Conservation (phyloP, 2,888 invertebrate species). For the Drosophila mettleri region DNA sequence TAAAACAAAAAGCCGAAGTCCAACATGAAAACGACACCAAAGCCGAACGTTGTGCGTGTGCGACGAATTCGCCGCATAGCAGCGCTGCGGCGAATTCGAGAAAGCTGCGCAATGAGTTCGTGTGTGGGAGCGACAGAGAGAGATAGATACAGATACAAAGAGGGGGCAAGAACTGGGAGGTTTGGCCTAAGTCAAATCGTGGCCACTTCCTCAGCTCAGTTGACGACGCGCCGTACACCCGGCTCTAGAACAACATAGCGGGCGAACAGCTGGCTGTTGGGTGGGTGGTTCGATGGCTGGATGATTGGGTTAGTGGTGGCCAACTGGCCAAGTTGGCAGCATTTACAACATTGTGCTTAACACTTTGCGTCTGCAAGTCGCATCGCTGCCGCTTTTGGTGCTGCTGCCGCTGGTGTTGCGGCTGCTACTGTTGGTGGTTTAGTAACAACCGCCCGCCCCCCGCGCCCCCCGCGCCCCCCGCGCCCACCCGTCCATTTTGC, state of each 20-base stretch:
- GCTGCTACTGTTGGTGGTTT: background rate
- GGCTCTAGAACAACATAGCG: conserved; percentile 34
- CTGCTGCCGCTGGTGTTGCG: background rate
- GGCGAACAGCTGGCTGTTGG: conserved; percentile 8
- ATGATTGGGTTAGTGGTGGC: conserved; percentile 6
- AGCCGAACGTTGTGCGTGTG: conserved; percentile 38
- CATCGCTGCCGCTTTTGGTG: conserved; percentile 24
- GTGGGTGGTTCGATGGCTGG: background rate
- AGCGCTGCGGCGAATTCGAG: conserved; percentile 65
- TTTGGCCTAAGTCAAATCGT: conserved; percentile 46
- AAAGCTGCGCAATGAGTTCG: conserved; percentile 32
- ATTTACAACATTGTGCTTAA: conserved; percentile 74
- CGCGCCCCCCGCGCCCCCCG: background rate
- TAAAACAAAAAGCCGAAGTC: conserved; percentile 7
- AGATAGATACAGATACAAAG: background rate
- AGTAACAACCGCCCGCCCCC: background rate
- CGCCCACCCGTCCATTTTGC: conserved; percentile 2
- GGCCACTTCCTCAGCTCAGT: conserved; percentile 45
- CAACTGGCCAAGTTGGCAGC: conserved; percentile 62
- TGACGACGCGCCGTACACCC: conserved; percentile 18
- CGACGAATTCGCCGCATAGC: conserved; percentile 52
- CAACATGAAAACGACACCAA: conserved; percentile 15
- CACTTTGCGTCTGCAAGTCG: conserved; percentile 70
- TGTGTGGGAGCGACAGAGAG: background rate
- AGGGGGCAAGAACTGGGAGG: background rate